Conservation (phyloP, 1,140 invertebrate species). For the Zaprionus camerounensis region DNA sequence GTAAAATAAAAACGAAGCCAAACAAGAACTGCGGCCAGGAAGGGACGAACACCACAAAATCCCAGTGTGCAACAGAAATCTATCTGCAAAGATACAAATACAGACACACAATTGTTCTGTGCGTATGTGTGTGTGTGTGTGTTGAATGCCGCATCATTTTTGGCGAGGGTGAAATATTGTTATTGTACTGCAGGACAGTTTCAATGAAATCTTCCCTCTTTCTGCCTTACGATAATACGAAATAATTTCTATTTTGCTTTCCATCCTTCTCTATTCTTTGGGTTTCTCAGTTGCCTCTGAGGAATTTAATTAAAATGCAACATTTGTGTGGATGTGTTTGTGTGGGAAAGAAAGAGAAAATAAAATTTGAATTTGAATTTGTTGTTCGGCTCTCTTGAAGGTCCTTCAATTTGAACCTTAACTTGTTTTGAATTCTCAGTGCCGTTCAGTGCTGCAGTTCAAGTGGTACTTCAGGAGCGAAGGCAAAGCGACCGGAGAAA, state of each 20-base stretch:
- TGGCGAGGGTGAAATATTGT: slow-evolving; percentile 61
- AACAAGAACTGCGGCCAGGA: slow-evolving; percentile 48
- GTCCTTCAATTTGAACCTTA: slow-evolving; percentile 28
- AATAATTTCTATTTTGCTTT: slow-evolving; percentile 37
- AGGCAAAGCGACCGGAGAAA: neutral
- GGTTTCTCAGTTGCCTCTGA: slow-evolving; percentile 29
- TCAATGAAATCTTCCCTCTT: slow-evolving; percentile 39
- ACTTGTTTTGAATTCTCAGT: slow-evolving; percentile 25
- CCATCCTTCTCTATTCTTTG: slow-evolving; percentile 1
- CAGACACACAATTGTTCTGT: neutral
- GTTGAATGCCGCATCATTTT: slow-evolving; percentile 42
- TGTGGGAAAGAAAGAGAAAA: slow-evolving; percentile 3
- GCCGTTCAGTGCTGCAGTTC: slow-evolving; percentile 33
- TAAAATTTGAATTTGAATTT: slow-evolving; percentile 25
- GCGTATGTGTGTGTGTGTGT: slow-evolving; percentile 28
- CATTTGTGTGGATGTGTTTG: slow-evolving; percentile 12
- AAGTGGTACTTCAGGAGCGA: slow-evolving; percentile 26
- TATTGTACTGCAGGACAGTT: slow-evolving; percentile 39
- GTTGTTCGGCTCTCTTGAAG: neutral
- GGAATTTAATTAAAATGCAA: slow-evolving; percentile 50
- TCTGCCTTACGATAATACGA: slow-evolving; percentile 32
- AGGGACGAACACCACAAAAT: slow-evolving; percentile 52
- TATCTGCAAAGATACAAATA: slow-evolving; percentile 47
- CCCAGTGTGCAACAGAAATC: slow-evolving; percentile 51
- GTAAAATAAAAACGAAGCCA: slow-evolving; percentile 52